Percentiles rank a stretch among this genome's conserved stretches.
These are phyloP conservation scores for Scortum barcoo DNA, from an alignment of 2,113 vertebrate genomes.

Conservation along the genomic window DNA sequence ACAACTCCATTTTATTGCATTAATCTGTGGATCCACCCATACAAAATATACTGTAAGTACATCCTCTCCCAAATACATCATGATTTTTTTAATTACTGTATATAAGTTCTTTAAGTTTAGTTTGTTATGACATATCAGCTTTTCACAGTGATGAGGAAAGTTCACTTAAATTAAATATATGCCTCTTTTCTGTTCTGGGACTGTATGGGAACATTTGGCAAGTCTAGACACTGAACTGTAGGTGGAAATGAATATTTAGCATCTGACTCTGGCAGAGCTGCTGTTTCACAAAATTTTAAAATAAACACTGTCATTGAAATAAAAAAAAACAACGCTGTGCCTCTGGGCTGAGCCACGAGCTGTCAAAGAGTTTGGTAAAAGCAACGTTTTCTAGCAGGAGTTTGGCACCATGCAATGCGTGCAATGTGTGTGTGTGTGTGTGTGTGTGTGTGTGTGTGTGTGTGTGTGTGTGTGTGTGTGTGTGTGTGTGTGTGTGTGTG, in stretches of 20 bases:
- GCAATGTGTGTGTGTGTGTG: conserved; percentile 17
- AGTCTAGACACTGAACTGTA: not conserved
- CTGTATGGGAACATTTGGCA: not conserved
- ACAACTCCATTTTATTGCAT: no score
- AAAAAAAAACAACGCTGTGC: not conserved
- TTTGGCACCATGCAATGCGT: conserved; percentile 11
- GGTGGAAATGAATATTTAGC: conserved; percentile 14
- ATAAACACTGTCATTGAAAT: not conserved
- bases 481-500: not conserved
- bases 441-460: not conserved
- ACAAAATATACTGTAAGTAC: not conserved
- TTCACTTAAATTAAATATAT: not conserved
- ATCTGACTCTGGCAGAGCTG: not conserved
- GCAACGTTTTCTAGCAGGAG: not conserved
- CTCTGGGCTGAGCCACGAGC: conserved; percentile 4
- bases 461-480: not conserved
- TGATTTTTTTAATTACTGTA: not conserved
- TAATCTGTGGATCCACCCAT: no score
- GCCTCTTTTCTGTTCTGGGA: not conserved
- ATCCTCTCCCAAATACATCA: not conserved
- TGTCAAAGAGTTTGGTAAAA: conserved; percentile 25
- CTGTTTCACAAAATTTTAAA: not conserved
- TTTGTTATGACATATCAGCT: not conserved
- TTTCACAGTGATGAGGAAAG: not conserved
- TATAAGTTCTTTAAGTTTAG: not conserved